A percentile compares a stretch with the other conserved stretches of the same genome.
phyloP scores from a whole-genome alignment of 2,888 invertebrate genomes.

The Pterostichus madidus region DNA sequence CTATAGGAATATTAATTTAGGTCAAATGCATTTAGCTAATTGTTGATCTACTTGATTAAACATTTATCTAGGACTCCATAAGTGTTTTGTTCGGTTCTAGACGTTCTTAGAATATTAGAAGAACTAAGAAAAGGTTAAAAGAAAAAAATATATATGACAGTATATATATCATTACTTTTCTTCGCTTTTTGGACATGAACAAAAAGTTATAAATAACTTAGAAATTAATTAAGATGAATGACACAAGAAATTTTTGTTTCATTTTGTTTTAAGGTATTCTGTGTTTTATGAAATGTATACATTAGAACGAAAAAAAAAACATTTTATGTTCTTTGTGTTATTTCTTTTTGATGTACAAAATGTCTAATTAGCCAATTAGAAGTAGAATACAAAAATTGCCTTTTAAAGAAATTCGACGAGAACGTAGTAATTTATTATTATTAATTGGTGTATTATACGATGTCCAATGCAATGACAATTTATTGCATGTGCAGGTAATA shows the following conservation, averaged over 20 bases:
- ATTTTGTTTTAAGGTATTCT: not conserved
- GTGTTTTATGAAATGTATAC: too few relatives aligned
- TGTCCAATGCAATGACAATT: not conserved
- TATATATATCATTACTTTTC: conserved; percentile 10
- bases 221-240: conserved; percentile 36
- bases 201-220: conserved; percentile 22
- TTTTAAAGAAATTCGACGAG: too few relatives aligned
- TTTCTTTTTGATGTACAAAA: conserved; percentile 17
- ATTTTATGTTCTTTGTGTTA: not conserved
- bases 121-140: not conserved
- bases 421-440: not conserved
- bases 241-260: not conserved
- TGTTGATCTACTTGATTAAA: conserved; percentile 28
- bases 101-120: not conserved
- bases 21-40: conserved; percentile 28
- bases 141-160: not conserved
- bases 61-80: not conserved
- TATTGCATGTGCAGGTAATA: not conserved
- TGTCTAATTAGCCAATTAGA: conserved; percentile 33
- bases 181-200: conserved; percentile 1
- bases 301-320: conserved; percentile 1
- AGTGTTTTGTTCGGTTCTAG: not conserved
- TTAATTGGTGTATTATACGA: not conserved
- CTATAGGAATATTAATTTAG: conserved; percentile 18
- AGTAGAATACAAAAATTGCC: not conserved